Evolutionary conservation across 2,888 invertebrate species (phyloP).

Genomic region (Callosobruchus maculatus): DNA sequence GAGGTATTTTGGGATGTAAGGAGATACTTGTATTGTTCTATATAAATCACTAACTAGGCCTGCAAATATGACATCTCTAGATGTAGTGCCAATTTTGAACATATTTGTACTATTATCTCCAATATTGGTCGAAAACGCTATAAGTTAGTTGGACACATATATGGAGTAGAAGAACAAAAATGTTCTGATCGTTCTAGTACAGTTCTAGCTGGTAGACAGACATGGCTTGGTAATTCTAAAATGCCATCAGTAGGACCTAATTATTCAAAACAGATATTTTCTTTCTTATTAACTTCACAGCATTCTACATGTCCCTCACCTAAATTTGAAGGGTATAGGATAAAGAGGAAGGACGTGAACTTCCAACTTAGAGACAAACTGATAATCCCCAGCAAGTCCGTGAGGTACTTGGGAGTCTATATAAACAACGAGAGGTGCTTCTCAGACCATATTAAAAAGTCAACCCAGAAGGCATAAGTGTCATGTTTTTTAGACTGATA

Average conservation of each 20-base stretch:
- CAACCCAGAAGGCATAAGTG: no score
- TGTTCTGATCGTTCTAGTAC: constrained; percentile 64
- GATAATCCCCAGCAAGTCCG: no score
- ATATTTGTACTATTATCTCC: constrained; percentile 75
- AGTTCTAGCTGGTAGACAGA: constrained; percentile 79
- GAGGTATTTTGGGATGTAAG: constrained; percentile 69
- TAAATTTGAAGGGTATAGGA: no score
- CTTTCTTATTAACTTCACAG: constrained; percentile 65
- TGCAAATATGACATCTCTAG: constrained; percentile 69
- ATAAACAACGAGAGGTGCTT: no score
- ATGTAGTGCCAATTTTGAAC: constrained; percentile 51
- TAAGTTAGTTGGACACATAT: constrained; percentile 52
- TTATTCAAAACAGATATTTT: constrained; percentile 80
- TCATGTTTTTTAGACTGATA: no score
- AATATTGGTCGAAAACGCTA: constrained; percentile 78
- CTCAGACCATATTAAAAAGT: no score
- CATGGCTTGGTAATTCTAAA: constrained; percentile 71
- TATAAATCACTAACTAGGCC: constrained; percentile 75
- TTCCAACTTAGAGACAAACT: no score
- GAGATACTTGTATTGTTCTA: constrained; percentile 68
- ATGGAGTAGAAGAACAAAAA: constrained; percentile 55
- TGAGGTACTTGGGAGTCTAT: no score
- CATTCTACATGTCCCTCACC: constrained; percentile 73
- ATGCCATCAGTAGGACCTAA: constrained; percentile 67
- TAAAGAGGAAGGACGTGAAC: no score